phyloP scores from a whole-genome alignment of 1,140 invertebrate genomes.

The Meloidogyne chitwoodi region DNA sequence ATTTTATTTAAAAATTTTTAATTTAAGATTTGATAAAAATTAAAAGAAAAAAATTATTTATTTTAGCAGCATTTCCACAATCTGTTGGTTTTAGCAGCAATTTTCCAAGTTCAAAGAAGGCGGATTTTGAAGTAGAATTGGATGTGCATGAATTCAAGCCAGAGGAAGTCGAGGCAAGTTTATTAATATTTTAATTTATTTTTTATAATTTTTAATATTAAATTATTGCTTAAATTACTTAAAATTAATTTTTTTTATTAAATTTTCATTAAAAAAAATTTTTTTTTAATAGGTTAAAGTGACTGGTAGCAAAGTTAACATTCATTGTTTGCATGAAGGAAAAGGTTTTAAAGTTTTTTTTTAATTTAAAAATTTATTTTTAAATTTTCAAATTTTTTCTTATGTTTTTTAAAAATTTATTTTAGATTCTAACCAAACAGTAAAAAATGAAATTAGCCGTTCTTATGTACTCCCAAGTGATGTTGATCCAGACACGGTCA shows the following conservation, averaged over 20 bases:
- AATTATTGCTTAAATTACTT: too few species aligned
- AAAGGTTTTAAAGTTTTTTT: background rate
- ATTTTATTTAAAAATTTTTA: background rate
- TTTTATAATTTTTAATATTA: too few species aligned
- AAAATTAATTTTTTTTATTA: background rate
- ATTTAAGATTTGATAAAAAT: too few species aligned
- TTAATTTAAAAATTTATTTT: too few species aligned
- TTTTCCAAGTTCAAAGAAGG: background rate
- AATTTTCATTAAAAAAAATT: background rate
- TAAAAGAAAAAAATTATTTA: background rate
- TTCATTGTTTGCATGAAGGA: conserved; percentile 14
- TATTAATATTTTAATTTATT: too few species aligned
- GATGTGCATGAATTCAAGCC: conserved; percentile 10
- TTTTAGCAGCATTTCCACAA: background rate
- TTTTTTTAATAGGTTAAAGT: conserved; percentile 4
- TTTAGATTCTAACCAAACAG: background rate
- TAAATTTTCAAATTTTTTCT: too few species aligned
- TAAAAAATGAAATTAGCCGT: background rate
- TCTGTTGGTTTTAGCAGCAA: background rate
- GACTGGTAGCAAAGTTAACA: background rate
- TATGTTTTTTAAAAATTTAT: too few species aligned
- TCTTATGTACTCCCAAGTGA: background rate
- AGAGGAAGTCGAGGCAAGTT: conserved; percentile 4
- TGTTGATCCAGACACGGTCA: background rate
- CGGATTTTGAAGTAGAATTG: conserved; percentile 11